Base-by-base conservation (phyloP, 2,113 vertebrate genomes). In the Accipiter virgatus region DNA sequence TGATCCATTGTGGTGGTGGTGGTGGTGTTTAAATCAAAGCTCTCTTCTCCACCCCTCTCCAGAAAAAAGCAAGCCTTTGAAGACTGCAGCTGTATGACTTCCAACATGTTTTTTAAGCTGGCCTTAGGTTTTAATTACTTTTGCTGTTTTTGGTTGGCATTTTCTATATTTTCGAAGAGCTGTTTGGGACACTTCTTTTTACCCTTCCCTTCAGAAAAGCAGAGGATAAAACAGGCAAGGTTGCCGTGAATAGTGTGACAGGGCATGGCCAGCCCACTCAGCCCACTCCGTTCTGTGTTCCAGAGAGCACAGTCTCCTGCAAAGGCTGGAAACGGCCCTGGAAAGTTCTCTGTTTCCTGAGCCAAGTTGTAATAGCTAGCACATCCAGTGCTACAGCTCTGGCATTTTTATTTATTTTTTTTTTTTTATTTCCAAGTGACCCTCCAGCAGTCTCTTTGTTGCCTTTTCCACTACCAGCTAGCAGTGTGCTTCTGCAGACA, bases 91-190 rank as follows among this genome's bases (percentile, higher is more conserved):
- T 97, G 83, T 74, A 65, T 74, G 81, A 86, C 71, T 90, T 88
- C 86, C 91, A 96, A 85, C 79, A 52, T 55, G 80, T 38, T 83
- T 95, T 94, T 90, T 88, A 94, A 92, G 34, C 25, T 83, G 81
- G 58, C 62, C 89, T 93, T 91, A 81, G 53, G 45, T 90, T 97
- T 95, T 77, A 96, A 96, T 96, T 98, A 91, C 43, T 90, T 86
- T 88, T 87, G 26, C 71, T 92, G 22, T 4, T 90, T 94, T 93
- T 45, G 47, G 71, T 91, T 90, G 45, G 75, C 88, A 88, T 95
- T 61, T 96, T 89, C 74, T 88, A 2, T 55, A 81, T 75, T 90
- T 95, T 93, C 63, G 67, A 78, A 80, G 29, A 50, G 17, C 47
- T 63, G 7, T 73, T 93, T 72, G 34, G 56, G 34, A 52, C 18